phyloP scores from a whole-genome alignment of 2,888 invertebrate genomes.

The Phasia obesa region DNA sequence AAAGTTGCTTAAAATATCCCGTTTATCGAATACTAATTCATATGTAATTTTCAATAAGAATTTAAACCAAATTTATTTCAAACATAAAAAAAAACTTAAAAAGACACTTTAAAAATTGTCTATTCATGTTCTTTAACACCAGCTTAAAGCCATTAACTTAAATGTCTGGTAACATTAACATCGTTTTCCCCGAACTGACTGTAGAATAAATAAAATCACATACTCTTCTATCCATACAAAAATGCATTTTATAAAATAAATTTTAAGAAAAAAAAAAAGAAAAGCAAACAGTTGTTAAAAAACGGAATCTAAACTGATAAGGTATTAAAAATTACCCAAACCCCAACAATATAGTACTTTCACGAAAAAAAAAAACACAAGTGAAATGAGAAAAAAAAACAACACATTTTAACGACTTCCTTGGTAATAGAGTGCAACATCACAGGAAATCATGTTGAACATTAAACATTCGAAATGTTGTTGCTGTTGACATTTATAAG shows the following conservation, averaged over 20 bases:
- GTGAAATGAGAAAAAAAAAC: constrained; percentile 11
- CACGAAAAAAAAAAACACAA: constrained; percentile 3
- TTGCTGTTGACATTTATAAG: constrained; percentile 61
- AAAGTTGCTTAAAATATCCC: too few species aligned
- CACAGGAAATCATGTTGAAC: constrained; percentile 61
- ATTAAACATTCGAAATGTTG: constrained; percentile 30
- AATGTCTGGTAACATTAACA: constrained; percentile 59
- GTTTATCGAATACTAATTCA: neutral
- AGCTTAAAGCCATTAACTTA: constrained; percentile 61
- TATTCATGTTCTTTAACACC: constrained; percentile 6
- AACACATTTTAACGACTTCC: constrained; percentile 49
- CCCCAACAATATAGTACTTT: constrained; percentile 51
- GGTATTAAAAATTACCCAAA: constrained; percentile 77
- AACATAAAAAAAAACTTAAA: neutral
- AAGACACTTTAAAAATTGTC: neutral
- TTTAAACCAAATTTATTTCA: neutral
- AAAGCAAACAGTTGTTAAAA: constrained; percentile 52
- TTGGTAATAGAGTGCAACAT: constrained; percentile 42
- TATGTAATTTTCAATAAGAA: neutral
- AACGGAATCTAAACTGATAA: constrained; percentile 74
- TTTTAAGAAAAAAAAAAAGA: constrained; percentile 47
- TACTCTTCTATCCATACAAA: constrained; percentile 35
- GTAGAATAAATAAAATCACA: constrained; percentile 48
- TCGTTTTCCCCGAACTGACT: constrained; percentile 53
- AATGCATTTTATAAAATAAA: constrained; percentile 64